Conservation (phyloP, 1,140 invertebrate genomes). For the Leucophenga varia region DNA sequence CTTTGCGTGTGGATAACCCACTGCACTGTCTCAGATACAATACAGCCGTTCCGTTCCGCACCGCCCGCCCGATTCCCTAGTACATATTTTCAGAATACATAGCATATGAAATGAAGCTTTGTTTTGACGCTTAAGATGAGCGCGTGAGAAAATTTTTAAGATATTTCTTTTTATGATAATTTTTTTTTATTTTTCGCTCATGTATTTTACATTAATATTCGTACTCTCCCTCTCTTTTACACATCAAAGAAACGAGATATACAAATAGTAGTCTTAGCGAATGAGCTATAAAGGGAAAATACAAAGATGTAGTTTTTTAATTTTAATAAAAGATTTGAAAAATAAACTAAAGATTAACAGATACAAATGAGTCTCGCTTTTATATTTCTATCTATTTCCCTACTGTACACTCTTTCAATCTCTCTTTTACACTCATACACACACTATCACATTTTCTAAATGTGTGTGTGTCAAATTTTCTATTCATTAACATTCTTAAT, state of each 20-base stretch:
- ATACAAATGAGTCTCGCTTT: too few relatives aligned
- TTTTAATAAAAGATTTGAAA: too few relatives aligned
- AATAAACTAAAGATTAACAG: too few relatives aligned
- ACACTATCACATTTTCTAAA: conserved; percentile 8
- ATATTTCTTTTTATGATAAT: conserved; percentile 29
- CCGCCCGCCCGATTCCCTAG: not conserved
- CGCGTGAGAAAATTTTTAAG: conserved; percentile 43
- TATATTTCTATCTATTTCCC: conserved; percentile 18
- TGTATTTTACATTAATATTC: too few relatives aligned
- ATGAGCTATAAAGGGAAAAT: too few relatives aligned
- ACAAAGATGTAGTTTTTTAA: too few relatives aligned
- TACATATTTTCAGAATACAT: not conserved
- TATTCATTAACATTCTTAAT: conserved; percentile 49
- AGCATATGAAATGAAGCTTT: not conserved
- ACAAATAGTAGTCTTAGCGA: too few relatives aligned
- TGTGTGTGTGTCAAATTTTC: conserved; percentile 26
- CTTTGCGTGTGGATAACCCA: conserved; percentile 29
- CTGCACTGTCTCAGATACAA: conserved; percentile 14
- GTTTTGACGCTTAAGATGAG: conserved; percentile 27
- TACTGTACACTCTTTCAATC: conserved; percentile 31
- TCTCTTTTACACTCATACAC: conserved; percentile 16
- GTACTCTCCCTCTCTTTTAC: too few relatives aligned
- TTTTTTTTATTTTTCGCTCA: conserved; percentile 14
- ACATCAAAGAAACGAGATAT: too few relatives aligned
- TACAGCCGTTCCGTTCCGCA: not conserved